Evolutionary conservation across 1,140 invertebrate species (phyloP).

Genomic region (Lepeophtheirus salmonis): DNA sequence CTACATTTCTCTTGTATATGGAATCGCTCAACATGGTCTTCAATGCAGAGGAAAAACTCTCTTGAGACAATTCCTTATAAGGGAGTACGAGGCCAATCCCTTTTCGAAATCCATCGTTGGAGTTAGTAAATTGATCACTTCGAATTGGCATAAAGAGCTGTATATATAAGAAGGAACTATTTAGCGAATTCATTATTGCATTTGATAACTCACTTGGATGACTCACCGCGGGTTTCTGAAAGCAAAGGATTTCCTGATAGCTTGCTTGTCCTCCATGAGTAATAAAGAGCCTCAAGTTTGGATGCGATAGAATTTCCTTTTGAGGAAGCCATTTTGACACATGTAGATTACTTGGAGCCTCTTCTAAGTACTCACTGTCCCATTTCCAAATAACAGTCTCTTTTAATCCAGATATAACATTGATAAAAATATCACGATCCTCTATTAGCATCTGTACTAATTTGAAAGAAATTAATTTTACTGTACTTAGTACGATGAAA

Average conservation of each 20-base stretch:
- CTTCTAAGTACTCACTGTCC: slow-evolving; percentile 6
- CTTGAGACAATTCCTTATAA: background rate
- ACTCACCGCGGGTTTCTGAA: background rate
- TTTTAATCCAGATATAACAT: slow-evolving; percentile 1
- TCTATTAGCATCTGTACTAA: background rate
- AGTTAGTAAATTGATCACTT: background rate
- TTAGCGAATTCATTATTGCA: too few species aligned
- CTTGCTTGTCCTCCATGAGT: slow-evolving; percentile 13
- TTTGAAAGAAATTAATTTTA: background rate
- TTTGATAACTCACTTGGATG: too few species aligned
- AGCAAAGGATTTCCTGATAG: slow-evolving; percentile 2
- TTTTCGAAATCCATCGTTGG: background rate
- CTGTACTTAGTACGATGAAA: too few species aligned
- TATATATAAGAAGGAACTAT: background rate
- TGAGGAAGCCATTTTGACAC: slow-evolving; percentile 6
- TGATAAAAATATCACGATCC: slow-evolving; percentile 2
- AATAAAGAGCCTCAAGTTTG: slow-evolving; percentile 14
- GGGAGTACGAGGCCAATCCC: background rate
- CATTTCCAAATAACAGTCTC: slow-evolving; percentile 11
- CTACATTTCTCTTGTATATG: background rate
- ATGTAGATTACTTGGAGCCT: background rate
- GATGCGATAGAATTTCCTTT: slow-evolving; percentile 15
- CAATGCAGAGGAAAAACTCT: background rate
- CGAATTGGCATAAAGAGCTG: background rate
- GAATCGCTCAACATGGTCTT: background rate